Evolutionary conservation across 1,140 invertebrate species (phyloP).

Genomic region (Xylocopa sonorina): DNA sequence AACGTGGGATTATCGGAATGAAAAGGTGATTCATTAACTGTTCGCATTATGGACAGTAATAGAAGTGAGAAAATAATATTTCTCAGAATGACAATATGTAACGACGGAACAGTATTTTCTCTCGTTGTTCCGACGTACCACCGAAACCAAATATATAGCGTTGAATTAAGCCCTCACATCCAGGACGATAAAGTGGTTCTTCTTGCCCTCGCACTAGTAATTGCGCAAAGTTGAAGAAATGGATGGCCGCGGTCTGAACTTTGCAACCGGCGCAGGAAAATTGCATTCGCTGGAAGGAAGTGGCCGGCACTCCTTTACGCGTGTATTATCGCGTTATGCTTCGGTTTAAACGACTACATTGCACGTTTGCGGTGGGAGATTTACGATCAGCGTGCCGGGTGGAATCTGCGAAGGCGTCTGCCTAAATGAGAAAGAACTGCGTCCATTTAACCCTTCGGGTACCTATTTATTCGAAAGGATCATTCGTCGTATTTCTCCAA

Average conservation of each 20-base stretch:
- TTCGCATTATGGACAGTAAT: too few relatives aligned
- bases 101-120: too few relatives aligned
- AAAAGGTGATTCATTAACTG: too few relatives aligned
- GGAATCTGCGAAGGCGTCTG: slow-evolving; percentile 3
- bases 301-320: neutral
- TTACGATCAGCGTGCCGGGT: slow-evolving; percentile 36
- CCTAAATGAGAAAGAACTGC: slow-evolving; percentile 53
- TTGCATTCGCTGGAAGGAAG: slow-evolving; percentile 56
- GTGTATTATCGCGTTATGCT: slow-evolving; percentile 62
- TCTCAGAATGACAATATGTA: too few relatives aligned
- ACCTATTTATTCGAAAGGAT: too few relatives aligned
- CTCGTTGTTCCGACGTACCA: neutral
- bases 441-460: too few relatives aligned
- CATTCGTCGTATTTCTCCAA: too few relatives aligned
- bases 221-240: slow-evolving; percentile 58
- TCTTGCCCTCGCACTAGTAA: slow-evolving; percentile 12
- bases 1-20: too few relatives aligned
- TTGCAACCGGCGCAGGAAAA: slow-evolving; percentile 50
- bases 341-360: slow-evolving; percentile 60
- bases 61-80: too few relatives aligned
- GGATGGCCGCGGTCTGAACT: slow-evolving; percentile 50
- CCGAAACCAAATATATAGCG: neutral
- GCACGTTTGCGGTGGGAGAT: slow-evolving; percentile 53
- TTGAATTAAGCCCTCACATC: slow-evolving; percentile 4
- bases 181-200: neutral